Base-by-base conservation (phyloP, 2,888 invertebrate species). In the Drosophila niveifrons region DNA sequence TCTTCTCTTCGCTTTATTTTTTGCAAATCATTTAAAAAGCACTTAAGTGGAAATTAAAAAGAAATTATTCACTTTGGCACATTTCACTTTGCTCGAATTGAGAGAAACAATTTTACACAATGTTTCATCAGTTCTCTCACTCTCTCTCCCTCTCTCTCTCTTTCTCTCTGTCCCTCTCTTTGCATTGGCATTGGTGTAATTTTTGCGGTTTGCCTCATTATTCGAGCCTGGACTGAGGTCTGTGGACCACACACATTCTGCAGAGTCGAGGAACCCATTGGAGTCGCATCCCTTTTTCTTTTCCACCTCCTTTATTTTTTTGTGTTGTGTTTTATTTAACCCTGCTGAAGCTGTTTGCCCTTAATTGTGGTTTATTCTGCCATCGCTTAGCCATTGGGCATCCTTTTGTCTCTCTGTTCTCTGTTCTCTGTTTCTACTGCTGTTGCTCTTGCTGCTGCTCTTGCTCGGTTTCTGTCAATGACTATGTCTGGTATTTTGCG, bases 1-100 rank as follows among this genome's bases (percentile, higher is more conserved):
- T 23, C 6, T 23, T 23, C 23, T 23, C 23, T 23, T 47, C 11
- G 8, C 15, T 39, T 18, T 55, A 3, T 47, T 28, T 44, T 55
- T 59, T 61, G 86, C 57, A 70, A 78, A 84, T 75, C 80, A 88
- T 90, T 91, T 85, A 73, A 91, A 89, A 90, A 79, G 85, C 89
- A 91, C 90, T 89, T 90, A 90, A 90, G 88, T 90, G 86, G 77
- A 87, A 91, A 91, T 90, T 90, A 91, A 90, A 90, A 90, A 82
- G 86, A 90, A 91, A 91, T 90, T 90, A 90, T 90, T 91, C 89
- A 91, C 90, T 90, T 91, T 90, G 90, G 55, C 88, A 74, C 77
- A 88, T 82, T 82, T 81, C 71, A 55, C 67, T 58, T 55, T 44
- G 29, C 53, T 39, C 23, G 29, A 43, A 66, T n/a, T 15, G 50